Conservation (phyloP, 35 echinoderm and acorn worm genomes). For the Patiria miniata region DNA sequence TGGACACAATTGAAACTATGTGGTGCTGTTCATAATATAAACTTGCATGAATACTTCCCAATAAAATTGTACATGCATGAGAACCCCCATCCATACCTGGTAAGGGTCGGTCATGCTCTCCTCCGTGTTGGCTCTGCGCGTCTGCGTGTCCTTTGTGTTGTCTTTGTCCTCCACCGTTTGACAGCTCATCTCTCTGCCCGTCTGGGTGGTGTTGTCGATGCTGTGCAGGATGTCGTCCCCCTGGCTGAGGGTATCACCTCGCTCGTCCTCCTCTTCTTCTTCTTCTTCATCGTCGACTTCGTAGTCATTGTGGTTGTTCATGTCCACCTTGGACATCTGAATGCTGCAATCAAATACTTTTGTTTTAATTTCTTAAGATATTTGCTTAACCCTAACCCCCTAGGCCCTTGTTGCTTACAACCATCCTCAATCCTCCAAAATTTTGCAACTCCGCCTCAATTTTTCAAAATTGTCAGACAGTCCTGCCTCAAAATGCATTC, state of each 20-base stretch:
- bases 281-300: constrained; percentile 65
- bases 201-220: constrained; percentile 92
- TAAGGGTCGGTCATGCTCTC: constrained; percentile 92
- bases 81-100: no score
- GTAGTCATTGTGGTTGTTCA: constrained; percentile 50
- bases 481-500: no score
- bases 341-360: constrained; percentile 60
- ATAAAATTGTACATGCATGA: no score
- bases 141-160: constrained; percentile 86
- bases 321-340: constrained; percentile 85
- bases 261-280: constrained; percentile 46
- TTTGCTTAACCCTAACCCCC: no score
- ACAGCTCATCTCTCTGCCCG: constrained; percentile 62
- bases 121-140: constrained; percentile 74
- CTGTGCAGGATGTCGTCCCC: constrained; percentile 69
- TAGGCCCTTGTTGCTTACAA: no score
- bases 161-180: constrained; percentile 82
- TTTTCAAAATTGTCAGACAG: no score
- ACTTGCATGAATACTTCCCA: no score
- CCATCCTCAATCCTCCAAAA: no score
- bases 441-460: no score
- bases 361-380: no score
- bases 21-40: no score
- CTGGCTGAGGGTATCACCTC: constrained; percentile 38
- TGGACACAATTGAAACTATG: no score